A percentile compares a stretch with the other conserved stretches of the same genome.
Conservation (phyloP, 2,797 vertebrate genomes). For the Syndactyla subalaris region DNA sequence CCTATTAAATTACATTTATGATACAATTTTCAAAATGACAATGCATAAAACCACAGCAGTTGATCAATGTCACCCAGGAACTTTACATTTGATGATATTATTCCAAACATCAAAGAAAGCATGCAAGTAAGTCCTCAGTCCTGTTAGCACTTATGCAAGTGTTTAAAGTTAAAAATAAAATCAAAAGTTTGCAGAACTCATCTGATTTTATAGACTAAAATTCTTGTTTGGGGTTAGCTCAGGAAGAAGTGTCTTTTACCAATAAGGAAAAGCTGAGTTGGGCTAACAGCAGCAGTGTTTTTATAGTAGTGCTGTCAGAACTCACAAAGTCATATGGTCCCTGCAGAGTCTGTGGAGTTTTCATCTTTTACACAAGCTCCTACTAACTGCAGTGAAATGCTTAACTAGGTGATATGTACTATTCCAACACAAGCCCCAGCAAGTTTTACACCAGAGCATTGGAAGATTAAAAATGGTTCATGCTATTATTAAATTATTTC, state of each 20-base stretch:
- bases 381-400: not conserved
- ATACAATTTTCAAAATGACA: not conserved
- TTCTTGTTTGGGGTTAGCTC: not conserved
- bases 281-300: not conserved
- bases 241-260: not conserved
- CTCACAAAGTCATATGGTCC: not conserved
- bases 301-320: not conserved
- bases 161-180: not conserved
- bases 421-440: not conserved
- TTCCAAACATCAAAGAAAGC: not conserved
- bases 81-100: not conserved
- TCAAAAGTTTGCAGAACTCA: not conserved
- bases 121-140: not conserved
- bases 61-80: not conserved
- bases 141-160: not conserved
- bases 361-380: not conserved
- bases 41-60: not conserved
- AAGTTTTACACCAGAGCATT: fast-evolving
- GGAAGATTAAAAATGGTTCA: not conserved
- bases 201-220: not conserved
- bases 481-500: not conserved
- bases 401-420: not conserved
- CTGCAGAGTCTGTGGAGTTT: not conserved
- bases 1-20: not conserved
- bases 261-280: not conserved